These are phyloP conservation scores for Euclidia mi DNA, from an alignment of 2,888 invertebrate species.

Conservation along the genomic window DNA sequence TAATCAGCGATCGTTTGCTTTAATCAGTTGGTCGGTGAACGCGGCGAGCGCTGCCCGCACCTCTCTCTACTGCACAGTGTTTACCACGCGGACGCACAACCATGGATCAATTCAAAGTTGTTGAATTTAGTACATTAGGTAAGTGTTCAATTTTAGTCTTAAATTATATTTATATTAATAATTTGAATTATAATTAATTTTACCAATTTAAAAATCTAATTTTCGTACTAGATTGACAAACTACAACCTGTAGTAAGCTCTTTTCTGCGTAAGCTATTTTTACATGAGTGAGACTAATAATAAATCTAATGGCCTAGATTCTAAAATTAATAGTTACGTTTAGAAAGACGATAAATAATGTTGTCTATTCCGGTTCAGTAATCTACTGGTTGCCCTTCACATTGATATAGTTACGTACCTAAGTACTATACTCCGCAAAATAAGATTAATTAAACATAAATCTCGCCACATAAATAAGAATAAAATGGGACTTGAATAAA, in stretches of 20 bases:
- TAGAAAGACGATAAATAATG: constrained; percentile 16
- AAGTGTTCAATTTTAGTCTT: constrained; percentile 58
- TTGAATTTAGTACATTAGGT: constrained; percentile 79
- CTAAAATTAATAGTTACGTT: constrained; percentile 10
- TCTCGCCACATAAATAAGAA: too few relatives aligned
- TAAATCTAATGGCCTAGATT: constrained; percentile 27
- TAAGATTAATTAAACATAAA: too few relatives aligned
- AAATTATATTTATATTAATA: not conserved
- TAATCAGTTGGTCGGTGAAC: constrained; percentile 84
- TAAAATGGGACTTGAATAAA: too few relatives aligned
- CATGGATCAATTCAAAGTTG: constrained; percentile 79
- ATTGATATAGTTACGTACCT: too few relatives aligned
- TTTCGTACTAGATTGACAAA: not conserved
- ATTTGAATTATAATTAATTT: not conserved
- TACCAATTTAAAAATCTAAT: not conserved
- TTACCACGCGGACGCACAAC: constrained; percentile 47
- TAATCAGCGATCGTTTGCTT: constrained; percentile 81
- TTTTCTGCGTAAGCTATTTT: constrained; percentile 24
- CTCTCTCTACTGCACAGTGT: constrained; percentile 24
- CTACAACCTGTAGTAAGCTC: not conserved
- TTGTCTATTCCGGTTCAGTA: not conserved
- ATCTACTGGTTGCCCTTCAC: constrained; percentile 30
- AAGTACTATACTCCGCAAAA: too few relatives aligned
- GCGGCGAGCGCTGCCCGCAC: constrained; percentile 64
- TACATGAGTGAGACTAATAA: constrained; percentile 18